Base-by-base conservation (phyloP, 1,140 invertebrate genomes). In the Calliopsis andreniformis region DNA sequence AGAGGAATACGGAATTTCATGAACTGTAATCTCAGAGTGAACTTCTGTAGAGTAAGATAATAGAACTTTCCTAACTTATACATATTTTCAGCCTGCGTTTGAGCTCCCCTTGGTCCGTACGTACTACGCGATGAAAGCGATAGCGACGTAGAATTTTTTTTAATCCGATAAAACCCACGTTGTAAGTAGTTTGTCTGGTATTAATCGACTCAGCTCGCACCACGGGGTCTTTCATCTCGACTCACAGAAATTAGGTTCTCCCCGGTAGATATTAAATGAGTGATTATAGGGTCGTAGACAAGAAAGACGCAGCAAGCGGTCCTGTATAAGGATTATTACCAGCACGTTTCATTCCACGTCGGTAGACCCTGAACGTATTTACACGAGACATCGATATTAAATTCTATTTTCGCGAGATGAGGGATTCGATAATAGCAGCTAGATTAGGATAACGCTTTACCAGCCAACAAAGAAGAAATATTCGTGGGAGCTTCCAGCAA, bases 181-280 rank as follows among this genome's bases (percentile, higher is more conserved):
- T 3, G 30, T 32, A 23, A 16, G 47, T 66, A 3, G 2, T 7
- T 18, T 20, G 16, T 16, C n/a, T 16, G 25, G 42, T 14, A 55
- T 47, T 51, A 58, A 67, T 58, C 28, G 61, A 64, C 28, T 20
- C 35, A 20, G 12, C 3, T 3, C 59, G n/a, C 51, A 23, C 51
- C 42, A 23, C 63, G 32, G 53, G 62, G 32, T 71, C 61, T 68
- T 78, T 82, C 62, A 42, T 47, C 45, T 61, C 66, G 30, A 43
- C 45, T 51, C 3, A 2, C 42, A 53, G 55, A 53, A 76, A 80
- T 77, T 62, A 68, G 47, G 32, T 63, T 62, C 43, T 49, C 32
- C 62, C 42, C 35, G 56, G 43, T 4, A 53, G 64, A 83, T 82
- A 83, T 82, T 78, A 82, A 83, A 83, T 62, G 76, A 82, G 30